phyloP scores from a whole-genome alignment of 2,113 vertebrate species.

The Oriolus oriolus region DNA sequence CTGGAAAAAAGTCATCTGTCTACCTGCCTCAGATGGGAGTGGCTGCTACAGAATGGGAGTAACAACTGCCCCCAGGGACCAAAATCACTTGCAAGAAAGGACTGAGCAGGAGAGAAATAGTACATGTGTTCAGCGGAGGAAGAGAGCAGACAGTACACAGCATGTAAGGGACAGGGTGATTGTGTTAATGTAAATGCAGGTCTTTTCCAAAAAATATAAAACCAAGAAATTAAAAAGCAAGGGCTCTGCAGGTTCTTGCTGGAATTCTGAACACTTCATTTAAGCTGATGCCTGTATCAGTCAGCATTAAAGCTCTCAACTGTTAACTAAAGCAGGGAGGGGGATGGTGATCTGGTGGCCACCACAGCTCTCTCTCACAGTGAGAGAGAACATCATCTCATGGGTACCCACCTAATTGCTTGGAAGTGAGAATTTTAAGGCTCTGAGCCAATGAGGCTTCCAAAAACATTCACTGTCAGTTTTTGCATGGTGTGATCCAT shows the following conservation, averaged over 20 bases:
- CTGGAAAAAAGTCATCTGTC: neutral
- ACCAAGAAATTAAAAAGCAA: neutral
- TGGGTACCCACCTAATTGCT: neutral
- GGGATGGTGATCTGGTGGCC: neutral
- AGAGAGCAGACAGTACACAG: neutral
- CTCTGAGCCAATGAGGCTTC: neutral
- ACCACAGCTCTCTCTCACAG: neutral
- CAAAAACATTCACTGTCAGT: neutral
- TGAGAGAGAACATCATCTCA: neutral
- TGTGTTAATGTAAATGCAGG: neutral
- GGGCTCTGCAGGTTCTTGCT: neutral
- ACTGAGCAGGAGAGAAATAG: neutral
- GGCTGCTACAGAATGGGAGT: neutral
- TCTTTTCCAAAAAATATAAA: neutral
- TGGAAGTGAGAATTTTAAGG: neutral
- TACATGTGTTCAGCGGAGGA: neutral
- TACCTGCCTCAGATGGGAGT: neutral
- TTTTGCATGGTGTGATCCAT: neutral
- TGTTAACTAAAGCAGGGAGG: neutral
- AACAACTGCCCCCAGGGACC: neutral
- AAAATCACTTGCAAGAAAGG: neutral
- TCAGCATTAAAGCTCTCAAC: rapidly evolving
- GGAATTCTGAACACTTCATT: neutral
- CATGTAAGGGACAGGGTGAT: neutral
- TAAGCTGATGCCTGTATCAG: neutral